Evolutionary conservation across 1,140 invertebrate species (phyloP).

Genomic region (Ooceraea biroi): DNA sequence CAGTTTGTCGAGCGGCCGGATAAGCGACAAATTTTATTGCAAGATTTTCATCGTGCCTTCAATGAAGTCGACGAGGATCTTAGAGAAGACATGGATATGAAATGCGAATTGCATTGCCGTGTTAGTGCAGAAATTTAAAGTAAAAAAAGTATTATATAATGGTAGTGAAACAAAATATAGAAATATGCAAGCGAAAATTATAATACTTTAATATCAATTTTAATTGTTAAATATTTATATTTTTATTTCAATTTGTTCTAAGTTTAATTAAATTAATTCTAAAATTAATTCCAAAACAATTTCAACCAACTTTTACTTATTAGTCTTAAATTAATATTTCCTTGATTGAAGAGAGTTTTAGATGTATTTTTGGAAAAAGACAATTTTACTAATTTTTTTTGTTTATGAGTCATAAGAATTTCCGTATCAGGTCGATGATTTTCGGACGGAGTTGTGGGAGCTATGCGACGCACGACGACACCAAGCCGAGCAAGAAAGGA

Average conservation of each 20-base stretch:
- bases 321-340: no score
- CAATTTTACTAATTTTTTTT: not conserved
- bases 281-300: no score
- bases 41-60: constrained; percentile 86
- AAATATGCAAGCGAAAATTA: not conserved
- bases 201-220: no score
- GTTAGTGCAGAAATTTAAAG: constrained; percentile 29
- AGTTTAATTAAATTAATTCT: no score
- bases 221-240: no score
- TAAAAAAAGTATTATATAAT: not conserved
- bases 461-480: constrained; percentile 87
- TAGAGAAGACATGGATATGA: constrained; percentile 85
- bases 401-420: not conserved
- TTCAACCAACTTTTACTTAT: no score
- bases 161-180: not conserved
- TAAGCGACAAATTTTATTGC: constrained; percentile 86
- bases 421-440: constrained; percentile 75
- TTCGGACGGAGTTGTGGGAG: constrained; percentile 82
- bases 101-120: constrained; percentile 83
- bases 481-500: constrained; percentile 85
- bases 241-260: no score
- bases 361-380: no score
- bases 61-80: constrained; percentile 87
- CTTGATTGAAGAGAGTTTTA: no score
- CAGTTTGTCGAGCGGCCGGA: constrained; percentile 87